Evolutionary conservation across 2,113 vertebrate species (phyloP).

Genomic region (Stegostoma tigrinum): DNA sequence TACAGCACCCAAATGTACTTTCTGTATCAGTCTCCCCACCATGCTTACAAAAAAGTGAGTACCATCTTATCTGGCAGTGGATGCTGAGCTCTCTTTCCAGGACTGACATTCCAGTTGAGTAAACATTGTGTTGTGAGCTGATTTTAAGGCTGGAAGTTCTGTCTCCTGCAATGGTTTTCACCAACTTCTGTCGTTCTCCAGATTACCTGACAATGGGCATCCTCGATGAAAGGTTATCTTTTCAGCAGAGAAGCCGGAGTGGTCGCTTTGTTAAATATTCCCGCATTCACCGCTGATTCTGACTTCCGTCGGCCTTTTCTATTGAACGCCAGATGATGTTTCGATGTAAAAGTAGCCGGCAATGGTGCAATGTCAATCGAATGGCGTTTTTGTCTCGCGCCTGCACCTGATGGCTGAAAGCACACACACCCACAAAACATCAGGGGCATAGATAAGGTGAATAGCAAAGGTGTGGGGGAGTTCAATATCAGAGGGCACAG

Average conservation of each 20-base stretch:
- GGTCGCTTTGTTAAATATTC: conserved; percentile 11
- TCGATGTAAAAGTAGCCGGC: neutral
- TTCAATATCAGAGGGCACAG: too few species aligned
- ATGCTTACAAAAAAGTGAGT: neutral
- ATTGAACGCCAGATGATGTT: neutral
- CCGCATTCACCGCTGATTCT: neutral
- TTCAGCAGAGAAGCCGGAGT: neutral
- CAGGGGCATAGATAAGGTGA: too few species aligned
- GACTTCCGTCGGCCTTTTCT: neutral
- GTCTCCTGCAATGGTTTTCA: neutral
- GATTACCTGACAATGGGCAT: neutral
- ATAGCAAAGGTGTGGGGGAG: too few species aligned
- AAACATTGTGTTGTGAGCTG: neutral
- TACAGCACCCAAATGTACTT: neutral
- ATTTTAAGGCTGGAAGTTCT: neutral
- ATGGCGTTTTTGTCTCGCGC: neutral
- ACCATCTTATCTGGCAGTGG: neutral
- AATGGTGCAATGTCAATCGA: neutral
- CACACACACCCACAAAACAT: neutral
- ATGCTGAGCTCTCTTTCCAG: too few species aligned
- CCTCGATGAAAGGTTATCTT: neutral
- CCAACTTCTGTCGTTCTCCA: neutral
- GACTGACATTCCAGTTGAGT: neutral
- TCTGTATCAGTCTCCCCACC: neutral
- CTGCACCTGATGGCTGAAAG: conserved; percentile 14